phyloP scores from a whole-genome alignment of 2,888 invertebrate species.

The Polia nebulosa region DNA sequence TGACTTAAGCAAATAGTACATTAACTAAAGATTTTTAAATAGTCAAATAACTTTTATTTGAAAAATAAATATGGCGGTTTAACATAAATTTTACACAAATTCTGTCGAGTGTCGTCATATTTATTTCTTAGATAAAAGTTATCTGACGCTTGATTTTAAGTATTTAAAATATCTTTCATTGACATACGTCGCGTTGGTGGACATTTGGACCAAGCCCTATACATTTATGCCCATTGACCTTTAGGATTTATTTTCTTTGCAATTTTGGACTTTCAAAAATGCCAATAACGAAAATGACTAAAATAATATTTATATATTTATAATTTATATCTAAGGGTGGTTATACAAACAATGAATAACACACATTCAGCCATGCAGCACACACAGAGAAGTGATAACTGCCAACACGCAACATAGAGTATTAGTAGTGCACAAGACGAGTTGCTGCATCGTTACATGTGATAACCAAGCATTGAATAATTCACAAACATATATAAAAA shows the following conservation, averaged over 20 bases:
- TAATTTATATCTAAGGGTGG: neutral
- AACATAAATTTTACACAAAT: neutral
- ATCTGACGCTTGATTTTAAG: neutral
- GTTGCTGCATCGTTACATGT: constrained; percentile 26
- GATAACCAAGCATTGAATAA: constrained; percentile 66
- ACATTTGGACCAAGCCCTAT: neutral
- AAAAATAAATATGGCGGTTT: neutral
- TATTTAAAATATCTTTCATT: neutral
- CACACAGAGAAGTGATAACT: constrained; percentile 33
- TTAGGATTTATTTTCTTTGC: neutral
- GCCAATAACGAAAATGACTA: neutral
- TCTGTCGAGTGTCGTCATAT: neutral
- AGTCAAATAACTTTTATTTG: neutral
- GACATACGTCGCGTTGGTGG: neutral
- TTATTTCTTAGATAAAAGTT: neutral
- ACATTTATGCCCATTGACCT: neutral
- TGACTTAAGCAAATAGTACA: neutral
- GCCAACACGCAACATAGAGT: constrained; percentile 60
- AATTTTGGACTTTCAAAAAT: neutral
- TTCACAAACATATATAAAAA: constrained; percentile 1
- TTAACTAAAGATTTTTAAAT: neutral
- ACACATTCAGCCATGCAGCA: constrained; percentile 16
- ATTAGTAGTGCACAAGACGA: constrained; percentile 62
- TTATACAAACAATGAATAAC: constrained; percentile 10
- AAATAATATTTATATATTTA: constrained; percentile 5